phyloP scores from a whole-genome alignment of 2,113 vertebrate genomes.

The Myrmecobius fasciatus region DNA sequence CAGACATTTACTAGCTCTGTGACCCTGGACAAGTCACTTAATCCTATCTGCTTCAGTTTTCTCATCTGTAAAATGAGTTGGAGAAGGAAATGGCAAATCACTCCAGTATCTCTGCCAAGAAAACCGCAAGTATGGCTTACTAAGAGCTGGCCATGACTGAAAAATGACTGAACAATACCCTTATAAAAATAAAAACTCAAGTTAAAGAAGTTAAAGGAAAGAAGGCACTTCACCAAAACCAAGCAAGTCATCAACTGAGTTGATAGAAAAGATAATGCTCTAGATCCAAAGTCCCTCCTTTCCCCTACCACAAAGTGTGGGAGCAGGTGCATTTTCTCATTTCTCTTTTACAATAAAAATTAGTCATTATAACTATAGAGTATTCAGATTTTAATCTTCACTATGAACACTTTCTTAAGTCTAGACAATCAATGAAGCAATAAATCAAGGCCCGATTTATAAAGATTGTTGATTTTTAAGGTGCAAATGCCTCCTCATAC shows the following conservation, averaged over 20 bases:
- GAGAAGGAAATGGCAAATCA: neutral
- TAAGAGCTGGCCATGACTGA: neutral
- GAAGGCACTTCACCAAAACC: neutral
- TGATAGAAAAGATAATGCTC: neutral
- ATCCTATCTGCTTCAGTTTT: neutral
- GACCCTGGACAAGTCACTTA: neutral
- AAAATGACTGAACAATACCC: neutral
- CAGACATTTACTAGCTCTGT: neutral
- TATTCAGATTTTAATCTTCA: neutral
- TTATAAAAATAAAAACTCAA: neutral
- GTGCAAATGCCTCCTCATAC: neutral
- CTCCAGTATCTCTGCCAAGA: neutral
- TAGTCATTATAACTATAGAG: neutral
- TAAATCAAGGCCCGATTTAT: neutral
- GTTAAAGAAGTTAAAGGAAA: neutral
- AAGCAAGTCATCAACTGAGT: neutral
- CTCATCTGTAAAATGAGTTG: neutral
- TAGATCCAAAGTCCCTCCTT: neutral
- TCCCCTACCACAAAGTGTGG: neutral
- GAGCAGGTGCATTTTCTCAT: neutral
- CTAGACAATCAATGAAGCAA: neutral
- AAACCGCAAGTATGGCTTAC: neutral
- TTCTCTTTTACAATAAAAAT: neutral
- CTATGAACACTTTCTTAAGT: neutral
- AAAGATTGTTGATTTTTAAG: neutral